Conservation (phyloP, 2,888 invertebrate species). For the Catocala sponsa region DNA sequence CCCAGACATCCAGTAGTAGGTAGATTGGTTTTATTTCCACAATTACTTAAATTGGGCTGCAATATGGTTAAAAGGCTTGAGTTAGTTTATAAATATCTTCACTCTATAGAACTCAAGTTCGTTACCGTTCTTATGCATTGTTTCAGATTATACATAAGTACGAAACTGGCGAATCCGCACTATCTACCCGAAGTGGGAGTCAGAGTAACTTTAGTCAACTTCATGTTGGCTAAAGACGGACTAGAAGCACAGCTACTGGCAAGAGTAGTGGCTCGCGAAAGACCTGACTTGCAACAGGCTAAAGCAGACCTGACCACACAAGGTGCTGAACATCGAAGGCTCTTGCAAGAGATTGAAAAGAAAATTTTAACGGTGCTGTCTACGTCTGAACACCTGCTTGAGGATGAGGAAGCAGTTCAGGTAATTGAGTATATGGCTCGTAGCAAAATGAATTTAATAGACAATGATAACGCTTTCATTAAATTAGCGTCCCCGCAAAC, state of each 20-base stretch:
- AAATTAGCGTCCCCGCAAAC: no score
- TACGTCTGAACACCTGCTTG: slow-evolving; percentile 89
- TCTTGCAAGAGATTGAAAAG: slow-evolving; percentile 96
- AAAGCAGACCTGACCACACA: slow-evolving; percentile 96
- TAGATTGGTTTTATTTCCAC: no score
- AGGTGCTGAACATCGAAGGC: slow-evolving; percentile 94
- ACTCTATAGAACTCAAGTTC: no score
- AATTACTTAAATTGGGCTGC: no score
- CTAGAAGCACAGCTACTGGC: slow-evolving; percentile 96
- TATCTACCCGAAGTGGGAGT: slow-evolving; percentile 98
- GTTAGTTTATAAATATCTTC: no score
- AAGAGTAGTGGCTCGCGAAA: slow-evolving; percentile 96
- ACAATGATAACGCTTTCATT: no score
- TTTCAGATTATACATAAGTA: slow-evolving; percentile 95
- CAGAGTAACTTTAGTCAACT: slow-evolving; percentile 96
- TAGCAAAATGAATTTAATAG: not conserved
- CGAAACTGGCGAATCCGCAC: slow-evolving; percentile 97
- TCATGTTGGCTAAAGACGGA: slow-evolving; percentile 96
- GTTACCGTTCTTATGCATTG: not conserved
- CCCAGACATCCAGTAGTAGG: no score
- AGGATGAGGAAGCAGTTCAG: slow-evolving; percentile 97
- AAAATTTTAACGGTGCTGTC: slow-evolving; percentile 92
- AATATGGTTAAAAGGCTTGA: no score
- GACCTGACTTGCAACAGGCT: slow-evolving; percentile 97
- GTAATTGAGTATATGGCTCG: slow-evolving; percentile 49